Base-by-base conservation (phyloP, 2,797 vertebrate species). In the Merluccius polli region DNA sequence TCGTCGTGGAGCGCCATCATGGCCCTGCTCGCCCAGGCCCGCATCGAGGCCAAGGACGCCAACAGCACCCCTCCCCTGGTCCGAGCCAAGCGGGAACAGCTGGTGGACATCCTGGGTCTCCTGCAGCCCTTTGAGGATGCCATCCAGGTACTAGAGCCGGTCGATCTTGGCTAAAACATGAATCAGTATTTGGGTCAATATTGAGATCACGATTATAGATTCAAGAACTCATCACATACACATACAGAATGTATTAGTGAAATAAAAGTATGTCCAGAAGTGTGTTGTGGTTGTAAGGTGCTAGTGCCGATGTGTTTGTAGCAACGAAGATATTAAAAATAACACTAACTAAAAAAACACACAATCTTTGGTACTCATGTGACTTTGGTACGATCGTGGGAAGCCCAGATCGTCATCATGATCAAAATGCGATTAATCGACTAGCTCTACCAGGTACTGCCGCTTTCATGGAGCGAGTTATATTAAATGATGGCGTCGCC, bases 71-170 rank as follows among this genome's bases (percentile, higher is more conserved):
- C 93, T 0, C 94, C 93, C 0, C 81, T 89, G 52, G 79, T 95
- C 79, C 91, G 89, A 75, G 91, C 89, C 73, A 90, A 83, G 76
- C 90, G 91, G 71, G 93, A 94, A 18, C 93, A 93, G 79, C 90
- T 93, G 21, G 75, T 83, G 13, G 94, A 95, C 83, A 89, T 94
- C 78, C 73, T 95, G 72, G 83, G 88, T 69, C 88, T 94, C 12
- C 84, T 95, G 33, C 89, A 93, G 78, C 92, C 92, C 1, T 95
- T 94, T 67, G 92, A 90, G 79, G 91, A 93, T 30, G 91, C 86
- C 16, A 80, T 94, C 16, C 92, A 93, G 87, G 91, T 92, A 83
- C 79, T n/a, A 10, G 10, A 24, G 24, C 24, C 1, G 35, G n/a
- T n/a, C 71, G 21, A 31, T n/a, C n/a, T n/a, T n/a, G n/a, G n/a